Evolutionary conservation across 2,113 vertebrate genomes (phyloP).

Genomic region (Cyanoliseus patagonus): DNA sequence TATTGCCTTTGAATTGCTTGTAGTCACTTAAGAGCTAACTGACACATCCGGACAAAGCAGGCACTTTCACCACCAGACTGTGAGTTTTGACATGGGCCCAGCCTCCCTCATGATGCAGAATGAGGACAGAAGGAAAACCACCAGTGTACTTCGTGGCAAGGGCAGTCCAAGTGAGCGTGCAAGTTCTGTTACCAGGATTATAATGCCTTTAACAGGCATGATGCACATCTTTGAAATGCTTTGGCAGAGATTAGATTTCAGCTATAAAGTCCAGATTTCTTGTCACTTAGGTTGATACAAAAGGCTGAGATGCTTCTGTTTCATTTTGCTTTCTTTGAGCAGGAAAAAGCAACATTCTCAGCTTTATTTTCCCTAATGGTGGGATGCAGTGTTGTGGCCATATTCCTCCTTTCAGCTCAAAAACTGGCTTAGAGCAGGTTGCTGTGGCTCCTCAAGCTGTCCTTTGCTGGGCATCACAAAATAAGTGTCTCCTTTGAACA

Average conservation of each 20-base stretch:
- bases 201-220: not conserved
- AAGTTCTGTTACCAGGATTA: not conserved
- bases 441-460: not conserved
- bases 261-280: not conserved
- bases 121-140: not conserved
- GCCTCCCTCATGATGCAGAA: not conserved
- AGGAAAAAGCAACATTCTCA: not conserved
- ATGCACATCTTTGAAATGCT: not conserved
- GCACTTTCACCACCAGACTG: not conserved
- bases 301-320: not conserved
- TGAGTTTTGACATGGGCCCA: rapidly evolving
- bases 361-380: not conserved
- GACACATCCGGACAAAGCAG: not conserved
- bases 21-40: not conserved
- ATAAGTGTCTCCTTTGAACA: not conserved
- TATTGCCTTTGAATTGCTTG: not conserved
- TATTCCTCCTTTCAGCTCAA: not conserved
- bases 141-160: not conserved
- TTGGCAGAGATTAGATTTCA: conserved; percentile 4
- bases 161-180: not conserved
- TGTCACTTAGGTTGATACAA: not conserved
- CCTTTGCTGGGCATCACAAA: not conserved
- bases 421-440: not conserved
- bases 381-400: not conserved
- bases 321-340: not conserved